phyloP scores from a whole-genome alignment of 2,797 vertebrate genomes.

The Trichosurus vulpecula region DNA sequence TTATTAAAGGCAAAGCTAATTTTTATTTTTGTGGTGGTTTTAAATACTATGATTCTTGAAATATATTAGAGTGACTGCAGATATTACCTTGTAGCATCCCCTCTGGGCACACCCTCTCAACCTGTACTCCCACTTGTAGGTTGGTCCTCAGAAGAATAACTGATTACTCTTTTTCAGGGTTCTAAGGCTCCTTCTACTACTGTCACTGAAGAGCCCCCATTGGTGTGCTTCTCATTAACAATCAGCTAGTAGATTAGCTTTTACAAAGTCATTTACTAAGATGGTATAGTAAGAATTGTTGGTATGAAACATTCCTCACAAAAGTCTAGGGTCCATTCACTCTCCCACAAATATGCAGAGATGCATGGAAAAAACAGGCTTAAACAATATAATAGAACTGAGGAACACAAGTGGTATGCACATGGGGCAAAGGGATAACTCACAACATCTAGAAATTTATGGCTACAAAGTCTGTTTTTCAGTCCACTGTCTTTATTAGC shows the following conservation, averaged over 20 bases:
- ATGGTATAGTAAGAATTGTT: not conserved
- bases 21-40: not conserved
- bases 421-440: not conserved
- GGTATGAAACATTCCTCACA: not conserved
- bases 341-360: not conserved
- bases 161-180: not conserved
- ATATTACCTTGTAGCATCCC: not conserved
- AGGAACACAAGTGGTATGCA: not conserved
- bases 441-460: not conserved
- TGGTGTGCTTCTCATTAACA: not conserved
- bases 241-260: not conserved
- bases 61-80: not conserved
- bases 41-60: not conserved
- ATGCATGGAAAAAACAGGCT: not conserved
- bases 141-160: not conserved
- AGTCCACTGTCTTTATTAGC: not conserved
- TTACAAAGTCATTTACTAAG: not conserved
- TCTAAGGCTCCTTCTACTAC: not conserved
- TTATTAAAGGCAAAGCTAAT: not conserved
- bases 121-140: not conserved
- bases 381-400: not conserved
- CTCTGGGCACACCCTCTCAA: not conserved
- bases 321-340: not conserved
- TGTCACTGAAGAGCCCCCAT: not conserved
- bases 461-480: not conserved